A percentile compares a stretch with the other conserved stretches of the same genome.
Evolutionary conservation across 1,140 invertebrate genomes (phyloP).

Genomic region (Apis laboriosa): DNA sequence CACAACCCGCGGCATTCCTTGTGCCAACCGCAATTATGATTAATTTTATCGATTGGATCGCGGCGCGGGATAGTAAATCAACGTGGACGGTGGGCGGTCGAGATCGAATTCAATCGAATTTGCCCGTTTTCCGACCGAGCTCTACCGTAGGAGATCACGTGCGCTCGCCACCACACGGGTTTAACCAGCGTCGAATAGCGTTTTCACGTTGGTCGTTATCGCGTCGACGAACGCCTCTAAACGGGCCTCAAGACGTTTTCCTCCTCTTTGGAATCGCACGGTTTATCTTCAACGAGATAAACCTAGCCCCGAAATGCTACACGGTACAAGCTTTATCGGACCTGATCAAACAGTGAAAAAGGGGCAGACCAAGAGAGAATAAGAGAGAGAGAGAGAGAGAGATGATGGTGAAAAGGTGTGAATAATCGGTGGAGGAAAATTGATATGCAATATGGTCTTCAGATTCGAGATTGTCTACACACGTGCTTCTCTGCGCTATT

Average conservation of each 20-base stretch:
- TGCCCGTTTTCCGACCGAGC: not conserved
- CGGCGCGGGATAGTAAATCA: slow-evolving; percentile 42
- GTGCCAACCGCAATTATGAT: slow-evolving; percentile 50
- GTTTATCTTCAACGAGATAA: slow-evolving; percentile 41
- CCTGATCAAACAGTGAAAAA: slow-evolving; percentile 31
- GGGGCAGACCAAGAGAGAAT: not conserved
- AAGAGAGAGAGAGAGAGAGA: not conserved
- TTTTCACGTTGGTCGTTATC: slow-evolving; percentile 37
- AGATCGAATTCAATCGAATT: slow-evolving; percentile 5
- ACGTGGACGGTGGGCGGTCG: slow-evolving; percentile 30
- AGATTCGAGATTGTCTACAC: not conserved
- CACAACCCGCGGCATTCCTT: slow-evolving; percentile 43
- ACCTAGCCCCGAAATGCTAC: not conserved
- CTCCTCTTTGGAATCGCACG: no score
- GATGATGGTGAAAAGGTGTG: not conserved
- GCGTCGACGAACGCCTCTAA: not conserved
- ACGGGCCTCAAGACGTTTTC: not conserved
- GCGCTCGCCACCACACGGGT: not conserved
- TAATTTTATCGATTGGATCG: slow-evolving; percentile 50
- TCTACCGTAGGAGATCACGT: no score
- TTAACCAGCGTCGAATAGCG: slow-evolving; percentile 5
- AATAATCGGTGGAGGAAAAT: slow-evolving; percentile 6
- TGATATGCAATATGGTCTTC: not conserved
- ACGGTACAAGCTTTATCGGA: not conserved
- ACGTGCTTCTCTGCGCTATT: not conserved